These are phyloP conservation scores for Stichopus horrens DNA, from an alignment of 53 echinoderm and acorn worm species.

Conservation along the genomic window DNA sequence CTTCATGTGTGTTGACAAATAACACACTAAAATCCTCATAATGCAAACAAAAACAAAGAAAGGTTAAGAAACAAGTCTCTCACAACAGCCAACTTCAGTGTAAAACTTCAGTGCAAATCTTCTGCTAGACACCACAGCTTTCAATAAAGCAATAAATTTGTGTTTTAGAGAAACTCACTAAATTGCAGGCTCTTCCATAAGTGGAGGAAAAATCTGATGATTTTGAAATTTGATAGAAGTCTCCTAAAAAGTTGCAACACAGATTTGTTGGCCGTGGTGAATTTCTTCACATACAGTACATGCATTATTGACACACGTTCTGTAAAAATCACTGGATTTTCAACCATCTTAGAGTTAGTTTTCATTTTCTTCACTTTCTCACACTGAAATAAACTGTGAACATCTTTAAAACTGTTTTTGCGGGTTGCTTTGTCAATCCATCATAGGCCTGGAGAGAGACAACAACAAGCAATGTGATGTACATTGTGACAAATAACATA, in stretches of 20 bases:
- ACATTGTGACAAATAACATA: too few relatives aligned
- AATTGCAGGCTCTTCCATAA: not conserved
- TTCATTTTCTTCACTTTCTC: not conserved
- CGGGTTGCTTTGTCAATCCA: not conserved
- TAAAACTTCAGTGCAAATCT: not conserved
- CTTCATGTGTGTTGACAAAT: conserved; percentile 1
- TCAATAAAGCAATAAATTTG: not conserved
- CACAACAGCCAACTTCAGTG: not conserved
- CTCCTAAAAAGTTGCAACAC: not conserved
- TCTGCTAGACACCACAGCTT: not conserved
- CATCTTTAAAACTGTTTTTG: not conserved
- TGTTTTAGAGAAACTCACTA: not conserved
- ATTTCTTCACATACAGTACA: not conserved
- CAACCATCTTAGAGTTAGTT: not conserved
- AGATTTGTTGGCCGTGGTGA: not conserved
- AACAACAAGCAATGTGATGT: not conserved
- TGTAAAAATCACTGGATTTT: not conserved
- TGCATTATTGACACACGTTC: not conserved
- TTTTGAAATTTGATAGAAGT: not conserved
- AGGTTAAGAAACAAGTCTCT: not conserved
- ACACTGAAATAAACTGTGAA: not conserved
- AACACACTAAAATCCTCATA: not conserved
- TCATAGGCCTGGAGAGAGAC: not conserved
- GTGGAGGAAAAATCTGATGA: not conserved
- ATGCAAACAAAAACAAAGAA: not conserved